phyloP scores from a whole-genome alignment of 2,113 vertebrate species.

The Rhinichthys klamathensis region DNA sequence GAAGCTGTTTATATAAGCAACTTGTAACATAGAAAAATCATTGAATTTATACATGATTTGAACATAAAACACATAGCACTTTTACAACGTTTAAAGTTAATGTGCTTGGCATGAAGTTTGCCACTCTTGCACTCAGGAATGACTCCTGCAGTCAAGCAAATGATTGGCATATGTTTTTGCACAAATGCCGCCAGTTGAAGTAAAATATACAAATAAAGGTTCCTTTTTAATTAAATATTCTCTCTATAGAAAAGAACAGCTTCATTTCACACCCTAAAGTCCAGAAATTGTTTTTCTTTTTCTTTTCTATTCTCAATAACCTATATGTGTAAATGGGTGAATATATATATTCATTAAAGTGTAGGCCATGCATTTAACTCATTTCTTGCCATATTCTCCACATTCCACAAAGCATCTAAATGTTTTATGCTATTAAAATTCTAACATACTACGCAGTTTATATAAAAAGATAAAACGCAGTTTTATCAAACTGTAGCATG shows the following conservation, averaged over 20 bases:
- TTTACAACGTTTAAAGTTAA: background rate
- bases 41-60: background rate
- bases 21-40: background rate
- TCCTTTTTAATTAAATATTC: background rate
- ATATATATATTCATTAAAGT: too few species aligned
- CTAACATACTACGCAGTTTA: background rate
- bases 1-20: background rate
- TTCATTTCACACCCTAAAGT: background rate
- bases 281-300: too few species aligned
- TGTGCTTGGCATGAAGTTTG: background rate
- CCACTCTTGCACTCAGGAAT: background rate
- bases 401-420: background rate
- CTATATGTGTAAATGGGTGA: background rate
- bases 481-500: background rate
- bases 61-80: background rate
- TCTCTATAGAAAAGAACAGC: background rate
- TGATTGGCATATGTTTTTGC: slow-evolving; percentile 23
- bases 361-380: background rate
- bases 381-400: background rate
- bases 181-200: background rate
- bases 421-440: too few species aligned
- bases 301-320: too few species aligned
- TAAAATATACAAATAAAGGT: background rate
- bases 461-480: too few species aligned
- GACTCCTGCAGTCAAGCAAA: slow-evolving; percentile 34